A percentile compares a stretch with the other conserved stretches of the same genome.
phyloP scores from a whole-genome alignment of 2,113 vertebrate species.

The Petrocephalus zakoni region DNA sequence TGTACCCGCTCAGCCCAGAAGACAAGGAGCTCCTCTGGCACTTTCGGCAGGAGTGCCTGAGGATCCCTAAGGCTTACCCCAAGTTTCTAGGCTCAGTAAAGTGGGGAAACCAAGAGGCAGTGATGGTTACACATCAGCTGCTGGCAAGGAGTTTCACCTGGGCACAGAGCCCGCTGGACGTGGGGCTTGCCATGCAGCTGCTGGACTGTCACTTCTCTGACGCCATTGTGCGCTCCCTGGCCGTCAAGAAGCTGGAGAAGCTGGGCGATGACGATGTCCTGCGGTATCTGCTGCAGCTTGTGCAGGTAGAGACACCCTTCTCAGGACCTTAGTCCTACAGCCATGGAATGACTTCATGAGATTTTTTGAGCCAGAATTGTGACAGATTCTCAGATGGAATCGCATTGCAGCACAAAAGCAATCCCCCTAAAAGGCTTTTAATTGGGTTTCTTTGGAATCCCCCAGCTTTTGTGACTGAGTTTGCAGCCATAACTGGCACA shows the following conservation, averaged over 20 bases:
- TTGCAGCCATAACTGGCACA: neutral
- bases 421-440: neutral
- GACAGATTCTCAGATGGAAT: neutral
- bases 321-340: neutral
- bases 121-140: conserved; percentile 79
- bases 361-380: neutral
- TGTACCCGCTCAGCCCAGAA: conserved; percentile 85
- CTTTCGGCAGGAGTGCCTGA: conserved; percentile 87
- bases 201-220: conserved; percentile 94
- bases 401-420: neutral
- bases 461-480: neutral
- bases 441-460: neutral
- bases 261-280: conserved; percentile 89
- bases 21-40: conserved; percentile 98
- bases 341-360: neutral
- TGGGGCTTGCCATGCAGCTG: conserved; percentile 91
- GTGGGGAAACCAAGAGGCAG: conserved; percentile 90
- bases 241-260: conserved; percentile 89
- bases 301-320: conserved; percentile 70
- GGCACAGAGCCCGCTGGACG: conserved; percentile 85
- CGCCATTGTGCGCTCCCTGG: conserved; percentile 86
- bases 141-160: conserved; percentile 78
- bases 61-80: conserved; percentile 85
- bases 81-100: conserved; percentile 90
- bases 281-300: conserved; percentile 89